These are phyloP conservation scores for Electrona antarctica DNA, from an alignment of 2,113 vertebrate species.

Conservation along the genomic window DNA sequence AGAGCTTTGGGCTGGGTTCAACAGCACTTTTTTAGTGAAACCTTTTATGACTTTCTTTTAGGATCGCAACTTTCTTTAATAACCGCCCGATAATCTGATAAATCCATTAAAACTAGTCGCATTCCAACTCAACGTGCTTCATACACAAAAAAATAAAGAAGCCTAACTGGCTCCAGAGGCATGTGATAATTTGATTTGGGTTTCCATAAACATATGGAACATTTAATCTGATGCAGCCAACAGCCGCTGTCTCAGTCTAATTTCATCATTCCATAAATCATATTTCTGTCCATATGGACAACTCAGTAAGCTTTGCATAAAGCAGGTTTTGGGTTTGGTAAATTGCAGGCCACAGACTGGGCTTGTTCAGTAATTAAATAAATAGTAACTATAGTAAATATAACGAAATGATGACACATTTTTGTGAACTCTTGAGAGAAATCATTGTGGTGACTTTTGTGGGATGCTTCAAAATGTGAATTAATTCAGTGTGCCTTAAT, in stretches of 20 bases:
- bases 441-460: conserved; percentile 14
- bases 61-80: background rate
- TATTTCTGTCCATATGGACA: background rate
- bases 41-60: conserved; percentile 26
- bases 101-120: background rate
- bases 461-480: conserved; percentile 8
- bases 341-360: background rate
- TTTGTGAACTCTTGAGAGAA: conserved; percentile 6
- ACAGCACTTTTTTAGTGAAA: conserved; percentile 11
- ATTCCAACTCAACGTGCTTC: background rate
- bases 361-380: conserved; percentile 10
- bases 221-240: background rate
- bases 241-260: background rate
- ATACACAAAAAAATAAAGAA: background rate
- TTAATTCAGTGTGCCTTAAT: background rate
- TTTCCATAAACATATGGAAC: background rate
- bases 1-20: conserved; percentile 13
- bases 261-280: background rate
- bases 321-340: conserved; percentile 10
- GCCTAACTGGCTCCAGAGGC: background rate
- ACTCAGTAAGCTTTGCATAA: background rate
- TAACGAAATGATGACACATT: background rate
- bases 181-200: too few species aligned
- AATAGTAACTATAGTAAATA: too few species aligned
- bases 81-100: background rate